Percentiles rank a stretch among this genome's conserved stretches.
phyloP scores from a whole-genome alignment of 2,797 vertebrate genomes.

The Notamacropus eugenii region DNA sequence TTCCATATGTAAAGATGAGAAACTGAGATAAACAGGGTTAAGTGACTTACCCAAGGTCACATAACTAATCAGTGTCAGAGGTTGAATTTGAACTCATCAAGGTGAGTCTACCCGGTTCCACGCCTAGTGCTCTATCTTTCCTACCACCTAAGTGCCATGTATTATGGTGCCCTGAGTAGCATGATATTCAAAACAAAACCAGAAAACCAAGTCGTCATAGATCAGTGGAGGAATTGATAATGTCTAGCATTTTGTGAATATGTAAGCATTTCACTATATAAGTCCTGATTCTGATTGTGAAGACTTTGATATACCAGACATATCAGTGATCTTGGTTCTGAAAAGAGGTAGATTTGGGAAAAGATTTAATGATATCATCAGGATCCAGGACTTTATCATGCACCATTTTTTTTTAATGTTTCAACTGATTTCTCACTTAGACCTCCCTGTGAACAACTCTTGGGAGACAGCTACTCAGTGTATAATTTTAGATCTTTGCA shows the following conservation, averaged over 20 bases:
- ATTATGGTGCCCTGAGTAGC: no score
- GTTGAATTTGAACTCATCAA: not conserved
- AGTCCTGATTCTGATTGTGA: not conserved
- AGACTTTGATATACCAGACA: not conserved
- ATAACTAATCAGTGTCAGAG: not conserved
- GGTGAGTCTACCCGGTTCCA: not conserved
- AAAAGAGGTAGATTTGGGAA: not conserved
- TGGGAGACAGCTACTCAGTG: no score
- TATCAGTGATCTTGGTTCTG: not conserved
- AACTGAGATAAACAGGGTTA: not conserved
- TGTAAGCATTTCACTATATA: not conserved
- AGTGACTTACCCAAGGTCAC: not conserved
- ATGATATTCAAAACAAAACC: no score
- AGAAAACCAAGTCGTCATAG: not conserved
- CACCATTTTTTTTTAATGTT: no score
- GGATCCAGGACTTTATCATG: no score
- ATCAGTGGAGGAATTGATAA: not conserved
- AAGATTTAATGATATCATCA: no score
- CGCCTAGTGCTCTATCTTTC: not conserved
- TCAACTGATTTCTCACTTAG: no score
- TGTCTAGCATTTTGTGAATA: not conserved
- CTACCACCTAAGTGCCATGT: not conserved
- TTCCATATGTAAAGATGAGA: no score
- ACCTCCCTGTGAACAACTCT: no score
- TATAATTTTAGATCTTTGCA: no score